Base-by-base conservation (phyloP, 2,113 vertebrate species). In the Hippocampus comes region DNA sequence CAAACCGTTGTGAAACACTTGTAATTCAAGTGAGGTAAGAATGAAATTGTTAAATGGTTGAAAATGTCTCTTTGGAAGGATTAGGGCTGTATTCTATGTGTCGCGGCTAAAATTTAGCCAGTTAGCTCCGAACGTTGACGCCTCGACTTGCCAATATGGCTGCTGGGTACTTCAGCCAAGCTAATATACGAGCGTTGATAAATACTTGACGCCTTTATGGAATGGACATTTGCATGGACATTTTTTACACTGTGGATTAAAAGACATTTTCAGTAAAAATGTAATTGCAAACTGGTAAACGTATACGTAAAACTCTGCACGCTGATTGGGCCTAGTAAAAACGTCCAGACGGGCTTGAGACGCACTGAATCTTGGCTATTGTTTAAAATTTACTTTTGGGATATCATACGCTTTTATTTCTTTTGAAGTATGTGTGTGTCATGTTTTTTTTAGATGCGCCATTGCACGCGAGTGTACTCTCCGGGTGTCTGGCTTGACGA, bases 401-500 rank as follows among this genome's bases (percentile, higher is more conserved):
- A 7, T 7, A 51, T 18, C 5, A 18, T 17, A 1, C 20, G 48
- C 48, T 6, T 17, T 51, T 2, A 57, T 63, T 30, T 5, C 17
- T 18, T 56, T 70, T 9, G 5, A 55, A 15, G 7, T 18, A 0
- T 15, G 14, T n/a, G 5, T 68, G 17, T 72, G 14, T 12, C n/a
- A 0, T 0, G 1, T 51, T 5, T 3, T 3, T 78, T 87, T 38
- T 80, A 96, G 94, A 98, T 98, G 97, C 93, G 92, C 30, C 93
- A 95, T 71, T 93, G 91, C n/a, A 95, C 94, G 63, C 89, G 88
- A 75, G 84, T 91, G 68, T 92, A 91, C 55, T 95, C 93, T 65
- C 92, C 93, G 9, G 91, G 92, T 59, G 67, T 86, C 9, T 95
- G 93, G 93, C 91, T 95, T 0, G 90, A 92, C 71, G 93, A 94